Evolutionary conservation across 2,113 vertebrate genomes (phyloP).

Genomic region (Sus scrofa): DNA sequence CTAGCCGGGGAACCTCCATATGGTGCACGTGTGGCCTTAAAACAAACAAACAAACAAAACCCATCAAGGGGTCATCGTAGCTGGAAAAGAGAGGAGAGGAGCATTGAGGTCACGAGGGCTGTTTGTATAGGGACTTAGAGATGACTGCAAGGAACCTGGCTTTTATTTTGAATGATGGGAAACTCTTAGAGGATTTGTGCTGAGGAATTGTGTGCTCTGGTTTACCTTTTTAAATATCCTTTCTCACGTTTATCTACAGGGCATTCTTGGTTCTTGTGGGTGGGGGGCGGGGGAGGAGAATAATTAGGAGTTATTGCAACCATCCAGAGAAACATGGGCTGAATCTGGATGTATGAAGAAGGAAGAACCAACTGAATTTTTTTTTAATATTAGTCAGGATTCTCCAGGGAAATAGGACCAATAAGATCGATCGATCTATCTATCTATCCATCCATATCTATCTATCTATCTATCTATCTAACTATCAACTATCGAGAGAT

Average conservation of each 20-base stretch:
- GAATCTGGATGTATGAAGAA: not conserved
- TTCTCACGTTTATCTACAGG: not conserved
- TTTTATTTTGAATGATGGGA: not conserved
- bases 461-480: not conserved
- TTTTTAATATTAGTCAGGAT: not conserved
- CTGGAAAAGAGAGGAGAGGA: too few species aligned
- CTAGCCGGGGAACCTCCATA: too few species aligned
- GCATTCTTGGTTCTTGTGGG: not conserved
- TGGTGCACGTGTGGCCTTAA: too few species aligned
- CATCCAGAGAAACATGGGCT: not conserved
- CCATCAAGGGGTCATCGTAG: not conserved
- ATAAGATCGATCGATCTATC: too few species aligned
- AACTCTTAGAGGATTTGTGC: not conserved
- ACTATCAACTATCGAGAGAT: not conserved
- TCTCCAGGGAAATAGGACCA: too few species aligned
- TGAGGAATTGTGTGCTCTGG: not conserved
- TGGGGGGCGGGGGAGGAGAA: not conserved
- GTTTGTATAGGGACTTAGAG: not conserved
- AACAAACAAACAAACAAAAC: too few species aligned
- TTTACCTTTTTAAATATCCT: not conserved
- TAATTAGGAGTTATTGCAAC: not conserved
- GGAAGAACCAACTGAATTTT: not conserved
- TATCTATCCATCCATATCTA: too few species aligned
- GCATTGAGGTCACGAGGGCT: fast-evolving
- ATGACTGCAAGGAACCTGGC: not conserved